Base-by-base conservation (phyloP, 1,140 invertebrate species). In the Neoseiulus cucumeris region DNA sequence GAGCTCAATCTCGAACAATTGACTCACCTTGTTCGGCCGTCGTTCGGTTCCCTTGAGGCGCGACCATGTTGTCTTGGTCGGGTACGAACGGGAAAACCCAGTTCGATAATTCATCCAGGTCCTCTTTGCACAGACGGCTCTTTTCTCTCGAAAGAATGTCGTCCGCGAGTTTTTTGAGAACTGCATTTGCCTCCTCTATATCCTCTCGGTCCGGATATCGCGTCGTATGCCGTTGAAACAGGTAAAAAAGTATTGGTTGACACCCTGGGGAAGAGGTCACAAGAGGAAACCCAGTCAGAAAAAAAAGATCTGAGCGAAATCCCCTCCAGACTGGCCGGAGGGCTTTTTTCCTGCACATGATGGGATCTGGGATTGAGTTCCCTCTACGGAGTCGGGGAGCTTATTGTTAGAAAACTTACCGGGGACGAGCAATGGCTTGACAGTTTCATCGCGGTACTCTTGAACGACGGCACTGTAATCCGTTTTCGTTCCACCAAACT, bases 151-250 rank as follows among this genome's bases (percentile, higher is more conserved):
- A 51, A 33, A 66, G 14, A 17, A 70, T 66, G 12, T 67, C 41
- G 41, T 68, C 64, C 39, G 45, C 64, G 22, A 70, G 59, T 14
- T 30, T 20, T 20, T 65, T 64, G n/a, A 70, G 42, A 12, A 44
- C 0, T 0, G 47, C 30, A 17, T 20, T 64, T n/a, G 70, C 67
- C 9, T 59, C 39, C 2, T 33, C 45, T 20, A 71, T 71, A 14
- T 69, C 65, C 7, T 69, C 65, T 17, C 42, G 42, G 44, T 67
- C 66, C 33, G 70, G 70, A 69, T 71, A 71, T 14, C 70, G 68
- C 9, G 70, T 71, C 12, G 69, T 68, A 47, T 71, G 70, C 20
- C 70, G 68, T 29, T 67, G 67, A 1, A 71, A 30, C 14, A 71
- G 55, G 29, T 68, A 71, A 44, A 71, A 66, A 22, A 65, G 41